phyloP scores from a whole-genome alignment of 2,113 vertebrate genomes.

The Fulica atra region DNA sequence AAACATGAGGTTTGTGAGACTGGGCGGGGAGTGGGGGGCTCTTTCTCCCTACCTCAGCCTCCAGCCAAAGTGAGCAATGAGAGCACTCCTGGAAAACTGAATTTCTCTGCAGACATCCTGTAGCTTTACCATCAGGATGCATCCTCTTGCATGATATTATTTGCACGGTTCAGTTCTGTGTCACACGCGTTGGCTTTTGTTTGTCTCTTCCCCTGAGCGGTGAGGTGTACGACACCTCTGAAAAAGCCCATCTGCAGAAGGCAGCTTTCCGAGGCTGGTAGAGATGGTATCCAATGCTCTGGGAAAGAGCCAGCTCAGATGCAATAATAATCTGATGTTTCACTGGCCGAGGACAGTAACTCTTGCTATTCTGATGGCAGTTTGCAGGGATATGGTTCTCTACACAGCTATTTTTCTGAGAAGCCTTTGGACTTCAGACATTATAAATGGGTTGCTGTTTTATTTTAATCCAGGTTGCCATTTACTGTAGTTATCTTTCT shows the following conservation, averaged over 20 bases:
- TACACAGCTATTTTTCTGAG: neutral
- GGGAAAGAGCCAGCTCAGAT: slow-evolving; percentile 36
- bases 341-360: neutral
- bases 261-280: neutral
- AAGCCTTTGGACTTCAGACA: neutral
- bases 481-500: neutral
- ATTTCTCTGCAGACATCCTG: neutral
- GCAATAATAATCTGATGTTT: slow-evolving; percentile 20
- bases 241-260: slow-evolving; percentile 47
- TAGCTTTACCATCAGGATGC: neutral
- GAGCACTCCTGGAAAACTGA: neutral
- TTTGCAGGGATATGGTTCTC: neutral
- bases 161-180: neutral
- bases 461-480: slow-evolving; percentile 15
- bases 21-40: neutral
- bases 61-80: neutral
- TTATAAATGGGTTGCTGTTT: neutral
- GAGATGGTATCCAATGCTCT: neutral
- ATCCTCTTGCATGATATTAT: neutral
- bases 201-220: neutral
- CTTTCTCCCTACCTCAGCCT: neutral
- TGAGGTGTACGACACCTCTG: slow-evolving; percentile 20
- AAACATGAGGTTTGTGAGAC: neutral
- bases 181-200: slow-evolving; percentile 16
- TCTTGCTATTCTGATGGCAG: neutral